Conservation (phyloP, 2,113 vertebrate species). For the Tylochromis polylepis region DNA sequence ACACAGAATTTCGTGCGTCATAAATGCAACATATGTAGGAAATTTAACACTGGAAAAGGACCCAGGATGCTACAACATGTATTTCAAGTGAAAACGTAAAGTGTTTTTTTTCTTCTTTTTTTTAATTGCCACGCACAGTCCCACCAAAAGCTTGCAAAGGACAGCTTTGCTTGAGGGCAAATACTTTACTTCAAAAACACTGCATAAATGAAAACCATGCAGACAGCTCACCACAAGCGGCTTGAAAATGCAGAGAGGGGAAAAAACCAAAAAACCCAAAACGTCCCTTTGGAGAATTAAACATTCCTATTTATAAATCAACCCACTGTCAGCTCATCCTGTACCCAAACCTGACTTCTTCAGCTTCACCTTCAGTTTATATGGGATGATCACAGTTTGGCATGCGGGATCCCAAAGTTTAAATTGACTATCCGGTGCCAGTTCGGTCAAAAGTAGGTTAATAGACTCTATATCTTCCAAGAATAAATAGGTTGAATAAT, state of each 20-base stretch:
- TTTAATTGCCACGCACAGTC: conserved; percentile 13
- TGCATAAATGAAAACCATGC: conserved; percentile 73
- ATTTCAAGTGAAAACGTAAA: conserved; percentile 29
- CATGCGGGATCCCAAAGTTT: background rate
- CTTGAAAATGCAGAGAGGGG: conserved; percentile 31
- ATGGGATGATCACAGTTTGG: background rate
- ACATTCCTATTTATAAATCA: conserved; percentile 31
- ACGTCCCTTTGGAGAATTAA: conserved; percentile 10
- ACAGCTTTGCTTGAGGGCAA: conserved; percentile 44
- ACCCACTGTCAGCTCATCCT: conserved; percentile 15
- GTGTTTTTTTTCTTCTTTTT: background rate
- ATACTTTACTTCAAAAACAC: conserved; percentile 68
- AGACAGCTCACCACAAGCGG: conserved; percentile 29
- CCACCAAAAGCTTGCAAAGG: conserved; percentile 35
- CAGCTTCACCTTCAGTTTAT: background rate
- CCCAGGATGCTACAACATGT: conserved; percentile 28
- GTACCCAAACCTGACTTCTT: background rate
- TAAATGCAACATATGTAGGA: conserved; percentile 47
- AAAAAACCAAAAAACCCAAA: conserved; percentile 35
- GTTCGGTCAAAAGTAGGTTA: conserved; percentile 12
- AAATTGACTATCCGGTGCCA: background rate
- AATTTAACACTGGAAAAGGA: conserved; percentile 48
- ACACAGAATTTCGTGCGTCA: conserved; percentile 11
- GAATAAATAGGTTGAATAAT: background rate
- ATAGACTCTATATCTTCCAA: background rate